These are phyloP conservation scores for Furcifer pardalis DNA, from an alignment of 2,797 vertebrate species.

Conservation along the genomic window DNA sequence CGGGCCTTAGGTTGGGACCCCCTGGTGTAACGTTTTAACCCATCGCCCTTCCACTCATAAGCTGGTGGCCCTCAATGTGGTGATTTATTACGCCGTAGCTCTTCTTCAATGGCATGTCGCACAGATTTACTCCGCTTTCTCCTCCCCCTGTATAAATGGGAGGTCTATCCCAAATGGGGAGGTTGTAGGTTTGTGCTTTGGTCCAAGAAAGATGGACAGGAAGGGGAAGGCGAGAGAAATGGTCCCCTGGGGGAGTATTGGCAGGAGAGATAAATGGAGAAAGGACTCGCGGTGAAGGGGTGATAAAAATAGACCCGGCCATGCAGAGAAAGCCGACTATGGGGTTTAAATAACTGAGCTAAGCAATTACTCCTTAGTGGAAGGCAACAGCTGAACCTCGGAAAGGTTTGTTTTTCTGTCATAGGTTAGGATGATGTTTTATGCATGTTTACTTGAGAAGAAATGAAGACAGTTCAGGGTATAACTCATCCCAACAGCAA, in stretches of 20 bases:
- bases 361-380: background rate
- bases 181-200: background rate
- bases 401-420: background rate
- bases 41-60: background rate
- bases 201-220: background rate
- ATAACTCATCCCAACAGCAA: background rate
- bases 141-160: background rate
- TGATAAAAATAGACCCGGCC: background rate
- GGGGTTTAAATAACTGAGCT: background rate
- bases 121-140: background rate
- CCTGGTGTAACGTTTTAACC: background rate
- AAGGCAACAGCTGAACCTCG: background rate
- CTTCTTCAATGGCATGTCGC: fast-evolving
- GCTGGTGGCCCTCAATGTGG: background rate
- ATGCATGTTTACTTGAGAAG: background rate
- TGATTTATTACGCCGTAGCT: background rate
- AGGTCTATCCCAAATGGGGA: background rate
- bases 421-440: background rate
- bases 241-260: background rate
- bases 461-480: background rate
- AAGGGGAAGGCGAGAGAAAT: background rate
- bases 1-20: background rate
- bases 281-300: background rate
- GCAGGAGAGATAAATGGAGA: background rate
- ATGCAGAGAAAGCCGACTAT: background rate